Percentiles rank a stretch among this genome's conserved stretches.
Conservation (phyloP, 2,113 vertebrate species). For the Pycnonotus jocosus region DNA sequence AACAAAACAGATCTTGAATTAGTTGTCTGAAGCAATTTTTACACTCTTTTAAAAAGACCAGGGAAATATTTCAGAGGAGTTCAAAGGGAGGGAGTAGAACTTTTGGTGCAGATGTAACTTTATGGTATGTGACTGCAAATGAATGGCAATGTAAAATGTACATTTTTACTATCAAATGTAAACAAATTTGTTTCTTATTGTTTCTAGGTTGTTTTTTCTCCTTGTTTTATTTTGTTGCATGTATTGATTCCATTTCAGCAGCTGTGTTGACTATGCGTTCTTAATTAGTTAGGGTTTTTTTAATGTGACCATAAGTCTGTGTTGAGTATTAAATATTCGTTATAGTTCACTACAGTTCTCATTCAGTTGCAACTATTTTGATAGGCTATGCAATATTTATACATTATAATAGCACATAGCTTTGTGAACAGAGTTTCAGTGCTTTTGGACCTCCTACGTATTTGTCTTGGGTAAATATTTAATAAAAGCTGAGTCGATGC, state of each 20-base stretch:
- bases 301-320: background rate
- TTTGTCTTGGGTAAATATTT: background rate
- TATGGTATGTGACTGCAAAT: background rate
- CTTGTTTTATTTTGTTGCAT: background rate
- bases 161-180: background rate
- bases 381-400: background rate
- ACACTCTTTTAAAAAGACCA: constrained; percentile 41
- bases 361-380: background rate
- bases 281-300: background rate
- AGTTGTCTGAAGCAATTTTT: constrained; percentile 26
- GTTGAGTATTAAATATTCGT: background rate
- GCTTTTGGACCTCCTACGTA: background rate
- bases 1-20: constrained; percentile 8
- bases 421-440: background rate
- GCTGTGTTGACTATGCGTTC: background rate
- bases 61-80: constrained; percentile 37
- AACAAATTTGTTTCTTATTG: background rate
- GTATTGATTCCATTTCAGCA: background rate
- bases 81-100: constrained; percentile 28
- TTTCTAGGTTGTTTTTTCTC: background rate
- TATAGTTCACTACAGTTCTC: background rate
- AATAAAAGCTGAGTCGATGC: background rate
- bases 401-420: background rate
- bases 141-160: background rate
- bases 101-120: constrained; percentile 44